Evolutionary conservation across 2,797 vertebrate genomes (phyloP).

Genomic region (Sebastes aleutianus): DNA sequence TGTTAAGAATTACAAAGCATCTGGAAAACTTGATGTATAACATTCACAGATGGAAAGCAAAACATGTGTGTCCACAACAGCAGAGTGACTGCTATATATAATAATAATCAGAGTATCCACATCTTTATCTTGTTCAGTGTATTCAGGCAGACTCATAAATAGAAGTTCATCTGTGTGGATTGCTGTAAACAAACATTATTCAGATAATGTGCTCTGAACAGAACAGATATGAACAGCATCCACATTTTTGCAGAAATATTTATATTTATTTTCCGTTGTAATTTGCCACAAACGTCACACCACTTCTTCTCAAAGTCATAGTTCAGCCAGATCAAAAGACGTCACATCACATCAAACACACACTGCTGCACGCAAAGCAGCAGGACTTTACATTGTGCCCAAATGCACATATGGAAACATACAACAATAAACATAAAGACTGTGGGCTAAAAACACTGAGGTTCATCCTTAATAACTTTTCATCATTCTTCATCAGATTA

Average conservation of each 20-base stretch:
- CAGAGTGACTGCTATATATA: conserved; percentile 14
- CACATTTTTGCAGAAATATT: background rate
- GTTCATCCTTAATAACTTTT: background rate
- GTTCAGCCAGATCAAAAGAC: background rate
- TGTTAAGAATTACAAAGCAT: conserved; percentile 33
- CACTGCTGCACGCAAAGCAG: background rate
- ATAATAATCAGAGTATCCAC: conserved; percentile 7
- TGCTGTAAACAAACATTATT: background rate
- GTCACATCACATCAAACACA: background rate
- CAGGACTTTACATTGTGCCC: background rate
- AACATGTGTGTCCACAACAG: conserved; percentile 1
- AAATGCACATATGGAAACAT: background rate
- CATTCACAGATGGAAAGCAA: conserved; percentile 39
- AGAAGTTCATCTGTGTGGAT: background rate
- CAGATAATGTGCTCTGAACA: background rate
- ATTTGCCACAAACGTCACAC: background rate
- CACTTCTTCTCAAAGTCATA: background rate
- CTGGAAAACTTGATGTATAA: conserved; percentile 29
- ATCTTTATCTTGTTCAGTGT: conserved; percentile 1
- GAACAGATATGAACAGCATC: background rate
- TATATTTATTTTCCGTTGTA: background rate
- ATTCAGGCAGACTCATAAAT: background rate
- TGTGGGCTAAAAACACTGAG: background rate
- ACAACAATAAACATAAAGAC: background rate
- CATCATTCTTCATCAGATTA: background rate